Conservation (phyloP, 2,888 invertebrate genomes). For the Lasiommata megera region DNA sequence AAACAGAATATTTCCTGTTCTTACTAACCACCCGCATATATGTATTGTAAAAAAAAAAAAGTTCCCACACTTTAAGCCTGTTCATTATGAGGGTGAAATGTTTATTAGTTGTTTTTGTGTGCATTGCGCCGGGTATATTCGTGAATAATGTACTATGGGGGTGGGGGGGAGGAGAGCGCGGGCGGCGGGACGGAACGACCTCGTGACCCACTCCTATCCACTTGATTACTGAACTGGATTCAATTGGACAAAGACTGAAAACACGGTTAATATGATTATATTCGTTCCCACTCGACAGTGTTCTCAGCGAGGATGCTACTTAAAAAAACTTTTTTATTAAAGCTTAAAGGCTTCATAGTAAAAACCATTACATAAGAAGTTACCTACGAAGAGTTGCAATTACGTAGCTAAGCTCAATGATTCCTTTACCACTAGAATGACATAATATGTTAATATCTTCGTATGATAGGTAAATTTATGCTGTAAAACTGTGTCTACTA, state of each 20-base stretch:
- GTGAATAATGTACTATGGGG: slow-evolving; percentile 58
- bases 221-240: slow-evolving; percentile 66
- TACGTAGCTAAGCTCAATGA: too few relatives aligned
- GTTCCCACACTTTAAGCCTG: slow-evolving; percentile 40
- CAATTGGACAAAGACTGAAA: slow-evolving; percentile 69
- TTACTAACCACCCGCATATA: slow-evolving; percentile 20
- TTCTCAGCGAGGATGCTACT: background rate
- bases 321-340: background rate
- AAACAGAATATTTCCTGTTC: background rate
- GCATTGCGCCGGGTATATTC: slow-evolving; percentile 42
- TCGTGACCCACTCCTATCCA: slow-evolving; percentile 67
- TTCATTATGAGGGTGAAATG: slow-evolving; percentile 56
- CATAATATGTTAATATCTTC: too few relatives aligned
- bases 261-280: slow-evolving; percentile 65
- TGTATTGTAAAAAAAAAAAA: slow-evolving; percentile 28
- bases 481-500: too few relatives aligned
- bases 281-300: slow-evolving; percentile 21
- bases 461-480: too few relatives aligned
- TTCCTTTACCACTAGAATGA: too few relatives aligned
- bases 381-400: too few relatives aligned
- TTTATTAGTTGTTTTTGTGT: slow-evolving; percentile 49
- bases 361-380: too few relatives aligned
- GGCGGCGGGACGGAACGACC: slow-evolving; percentile 52
- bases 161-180: slow-evolving; percentile 38
- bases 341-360: too few relatives aligned